A percentile compares a stretch with the other conserved stretches of the same genome.
Evolutionary conservation across 1,140 invertebrate genomes (phyloP).

Genomic region (Drosophila lacertosa): DNA sequence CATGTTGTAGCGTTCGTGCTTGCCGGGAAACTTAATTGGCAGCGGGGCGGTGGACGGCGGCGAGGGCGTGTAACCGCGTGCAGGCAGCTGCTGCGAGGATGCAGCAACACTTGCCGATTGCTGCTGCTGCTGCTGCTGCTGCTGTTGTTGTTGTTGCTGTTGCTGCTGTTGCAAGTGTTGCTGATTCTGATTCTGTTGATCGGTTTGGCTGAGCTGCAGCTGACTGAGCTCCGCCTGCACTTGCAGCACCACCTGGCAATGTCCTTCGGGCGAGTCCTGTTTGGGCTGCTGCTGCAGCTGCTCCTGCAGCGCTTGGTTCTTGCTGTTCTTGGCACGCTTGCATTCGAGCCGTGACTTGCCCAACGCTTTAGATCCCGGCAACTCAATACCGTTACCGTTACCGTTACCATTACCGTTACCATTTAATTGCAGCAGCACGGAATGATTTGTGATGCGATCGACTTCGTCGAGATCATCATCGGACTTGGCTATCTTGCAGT

Average conservation of each 20-base stretch:
- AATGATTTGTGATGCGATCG: conserved; percentile 91
- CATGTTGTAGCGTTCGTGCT: conserved; percentile 87
- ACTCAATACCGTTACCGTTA: background rate
- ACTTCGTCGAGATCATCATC: conserved; percentile 93
- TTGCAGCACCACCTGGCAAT: conserved; percentile 55
- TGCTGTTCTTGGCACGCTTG: conserved; percentile 79
- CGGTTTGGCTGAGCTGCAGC: conserved; percentile 78
- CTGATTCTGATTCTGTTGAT: conserved; percentile 75
- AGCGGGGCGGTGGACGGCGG: conserved; percentile 92
- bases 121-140: background rate
- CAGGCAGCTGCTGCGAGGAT: conserved; percentile 85
- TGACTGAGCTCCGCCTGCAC: conserved; percentile 86
- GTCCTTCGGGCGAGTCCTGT: conserved; percentile 32
- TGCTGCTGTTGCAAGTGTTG: conserved; percentile 42
- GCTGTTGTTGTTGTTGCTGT: conserved; percentile 2
- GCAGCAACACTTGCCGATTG: background rate
- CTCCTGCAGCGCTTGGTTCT: conserved; percentile 80
- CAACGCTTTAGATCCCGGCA: conserved; percentile 8
- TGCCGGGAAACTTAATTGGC: conserved; percentile 89
- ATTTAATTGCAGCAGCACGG: conserved; percentile 87
- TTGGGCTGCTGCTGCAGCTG: conserved; percentile 39
- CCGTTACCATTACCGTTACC: conserved; percentile 80
- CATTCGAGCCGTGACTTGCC: conserved; percentile 71
- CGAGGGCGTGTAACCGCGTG: conserved; percentile 88
- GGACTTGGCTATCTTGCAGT: conserved; percentile 92